Evolutionary conservation across 2,797 vertebrate genomes (phyloP).

Genomic region (Gallinago stenura): DNA sequence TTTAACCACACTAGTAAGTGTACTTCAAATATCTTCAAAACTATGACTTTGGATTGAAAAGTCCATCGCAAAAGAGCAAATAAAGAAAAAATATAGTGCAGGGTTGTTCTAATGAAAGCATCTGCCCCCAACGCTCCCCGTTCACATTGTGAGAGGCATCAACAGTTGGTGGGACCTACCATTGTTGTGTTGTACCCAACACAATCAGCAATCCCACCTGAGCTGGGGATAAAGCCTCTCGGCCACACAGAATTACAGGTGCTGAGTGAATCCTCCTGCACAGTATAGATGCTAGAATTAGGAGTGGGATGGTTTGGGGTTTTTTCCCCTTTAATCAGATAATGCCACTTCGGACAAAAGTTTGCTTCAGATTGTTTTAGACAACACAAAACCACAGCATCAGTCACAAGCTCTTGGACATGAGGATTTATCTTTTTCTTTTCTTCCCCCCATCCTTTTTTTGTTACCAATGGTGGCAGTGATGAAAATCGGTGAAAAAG

Average conservation of each 20-base stretch:
- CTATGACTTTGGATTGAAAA: neutral
- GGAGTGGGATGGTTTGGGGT: rapidly evolving
- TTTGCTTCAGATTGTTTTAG: neutral
- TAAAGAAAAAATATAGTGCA: neutral
- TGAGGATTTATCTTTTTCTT: neutral
- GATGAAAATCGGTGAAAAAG: neutral
- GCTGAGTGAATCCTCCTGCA: neutral
- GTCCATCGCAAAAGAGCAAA: neutral
- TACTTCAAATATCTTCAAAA: neutral
- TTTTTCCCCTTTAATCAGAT: neutral
- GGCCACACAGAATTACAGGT: neutral
- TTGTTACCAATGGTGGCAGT: neutral
- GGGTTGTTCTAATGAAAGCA: neutral
- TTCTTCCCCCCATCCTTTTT: no score
- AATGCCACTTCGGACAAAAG: neutral
- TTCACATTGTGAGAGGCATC: rapidly evolving
- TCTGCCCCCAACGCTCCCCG: rapidly evolving
- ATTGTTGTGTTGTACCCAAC: rapidly evolving
- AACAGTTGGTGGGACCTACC: rapidly evolving
- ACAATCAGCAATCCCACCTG: neutral
- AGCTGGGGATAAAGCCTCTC: neutral
- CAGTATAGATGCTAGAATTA: neutral
- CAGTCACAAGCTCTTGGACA: neutral
- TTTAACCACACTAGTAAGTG: neutral
- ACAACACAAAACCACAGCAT: neutral